Evolutionary conservation across 1,140 invertebrate species (phyloP).

Genomic region (Drosophila parabipectinata): DNA sequence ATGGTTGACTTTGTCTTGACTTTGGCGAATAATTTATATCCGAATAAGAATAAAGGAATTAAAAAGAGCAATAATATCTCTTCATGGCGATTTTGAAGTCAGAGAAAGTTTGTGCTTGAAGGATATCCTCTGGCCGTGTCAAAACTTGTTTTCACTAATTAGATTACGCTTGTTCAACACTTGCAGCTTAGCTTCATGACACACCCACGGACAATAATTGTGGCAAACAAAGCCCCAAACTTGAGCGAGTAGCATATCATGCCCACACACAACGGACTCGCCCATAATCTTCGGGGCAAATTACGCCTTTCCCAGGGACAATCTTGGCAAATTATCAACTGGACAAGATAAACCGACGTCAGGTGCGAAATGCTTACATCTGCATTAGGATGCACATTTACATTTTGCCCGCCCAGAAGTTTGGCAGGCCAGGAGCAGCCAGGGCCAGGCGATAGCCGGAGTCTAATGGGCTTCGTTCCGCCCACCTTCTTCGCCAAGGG

Average conservation of each 20-base stretch:
- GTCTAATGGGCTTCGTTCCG: slow-evolving; percentile 49
- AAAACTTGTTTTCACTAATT: slow-evolving; percentile 24
- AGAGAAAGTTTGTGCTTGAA: neutral
- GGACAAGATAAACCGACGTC: slow-evolving; percentile 57
- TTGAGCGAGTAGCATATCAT: slow-evolving; percentile 8
- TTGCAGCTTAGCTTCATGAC: slow-evolving; percentile 2
- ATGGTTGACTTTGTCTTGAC: neutral
- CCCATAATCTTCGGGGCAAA: slow-evolving; percentile 35
- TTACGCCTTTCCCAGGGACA: slow-evolving; percentile 36
- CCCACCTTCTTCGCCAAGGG: slow-evolving; percentile 2
- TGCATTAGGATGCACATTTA: slow-evolving; percentile 60
- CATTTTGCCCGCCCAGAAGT: slow-evolving; percentile 27
- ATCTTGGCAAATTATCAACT: slow-evolving; percentile 61
- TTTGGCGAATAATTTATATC: slow-evolving; percentile 5
- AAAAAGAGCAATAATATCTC: neutral
- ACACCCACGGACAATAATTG: slow-evolving; percentile 40
- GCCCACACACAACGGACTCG: slow-evolving; percentile 1
- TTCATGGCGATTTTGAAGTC: no score
- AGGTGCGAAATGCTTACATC: slow-evolving; percentile 71
- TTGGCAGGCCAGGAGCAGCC: slow-evolving; percentile 24
- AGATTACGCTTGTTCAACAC: slow-evolving; percentile 27
- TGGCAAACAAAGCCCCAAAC: slow-evolving; percentile 15
- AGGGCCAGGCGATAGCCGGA: slow-evolving; percentile 1
- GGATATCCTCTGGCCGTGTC: neutral
- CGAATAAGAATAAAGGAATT: neutral